These are phyloP conservation scores for Calliopsis andreniformis DNA, from an alignment of 1,140 invertebrate genomes.

Conservation along the genomic window DNA sequence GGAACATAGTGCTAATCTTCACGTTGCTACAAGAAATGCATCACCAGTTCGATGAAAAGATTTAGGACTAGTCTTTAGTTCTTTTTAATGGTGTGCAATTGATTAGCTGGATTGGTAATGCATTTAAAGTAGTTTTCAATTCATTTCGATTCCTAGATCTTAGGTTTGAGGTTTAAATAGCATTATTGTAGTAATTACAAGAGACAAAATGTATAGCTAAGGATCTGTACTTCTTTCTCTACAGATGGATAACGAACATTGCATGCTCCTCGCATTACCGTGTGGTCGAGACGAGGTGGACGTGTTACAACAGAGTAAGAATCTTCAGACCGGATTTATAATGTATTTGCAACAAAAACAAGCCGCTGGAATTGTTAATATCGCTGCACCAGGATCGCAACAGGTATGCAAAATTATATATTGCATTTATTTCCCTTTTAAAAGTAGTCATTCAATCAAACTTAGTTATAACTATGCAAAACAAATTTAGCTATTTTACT, in stretches of 20 bases:
- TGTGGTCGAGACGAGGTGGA: slow-evolving; percentile 96
- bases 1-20: not conserved
- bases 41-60: too few relatives aligned
- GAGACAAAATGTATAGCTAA: not conserved
- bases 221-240: slow-evolving; percentile 65
- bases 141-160: too few relatives aligned
- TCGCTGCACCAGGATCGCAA: slow-evolving; percentile 91
- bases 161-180: too few relatives aligned
- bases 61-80: too few relatives aligned
- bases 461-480: too few relatives aligned
- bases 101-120: too few relatives aligned
- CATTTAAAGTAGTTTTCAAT: too few relatives aligned
- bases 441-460: too few relatives aligned
- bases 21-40: not conserved
- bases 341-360: slow-evolving; percentile 97
- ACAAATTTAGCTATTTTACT: too few relatives aligned
- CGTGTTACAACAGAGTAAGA: slow-evolving; percentile 94
- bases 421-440: too few relatives aligned
- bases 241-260: slow-evolving; percentile 96
- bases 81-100: too few relatives aligned
- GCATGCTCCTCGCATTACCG: slow-evolving; percentile 96
- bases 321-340: slow-evolving; percentile 95
- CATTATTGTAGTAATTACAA: too few relatives aligned
- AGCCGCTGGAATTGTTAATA: slow-evolving; percentile 98
- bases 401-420: slow-evolving; percentile 85